Evolutionary conservation across 2,888 invertebrate genomes (phyloP).

Genomic region (Tethea ocularis): DNA sequence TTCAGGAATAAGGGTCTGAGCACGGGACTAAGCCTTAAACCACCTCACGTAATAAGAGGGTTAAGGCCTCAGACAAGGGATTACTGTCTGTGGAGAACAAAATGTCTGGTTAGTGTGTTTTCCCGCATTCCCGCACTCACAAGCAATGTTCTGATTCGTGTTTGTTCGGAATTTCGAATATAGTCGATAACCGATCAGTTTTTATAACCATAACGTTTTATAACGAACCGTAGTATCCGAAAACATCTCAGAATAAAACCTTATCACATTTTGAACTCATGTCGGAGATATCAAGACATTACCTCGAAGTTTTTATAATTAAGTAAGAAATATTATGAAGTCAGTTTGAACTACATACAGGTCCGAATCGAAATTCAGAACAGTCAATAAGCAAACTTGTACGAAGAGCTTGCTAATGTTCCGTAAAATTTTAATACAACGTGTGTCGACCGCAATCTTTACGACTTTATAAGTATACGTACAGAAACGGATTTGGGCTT

Average conservation of each 20-base stretch:
- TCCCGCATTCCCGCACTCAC: neutral
- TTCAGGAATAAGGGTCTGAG: no score
- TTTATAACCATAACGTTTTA: neutral
- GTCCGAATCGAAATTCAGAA: neutral
- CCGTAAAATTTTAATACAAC: neutral
- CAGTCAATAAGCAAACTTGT: neutral
- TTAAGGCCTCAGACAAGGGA: no score
- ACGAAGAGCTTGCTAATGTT: neutral
- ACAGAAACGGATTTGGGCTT: neutral
- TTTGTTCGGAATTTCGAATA: neutral
- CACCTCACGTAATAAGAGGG: no score
- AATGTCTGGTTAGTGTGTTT: no score
- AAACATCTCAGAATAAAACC: neutral
- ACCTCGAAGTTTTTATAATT: neutral
- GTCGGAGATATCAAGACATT: neutral
- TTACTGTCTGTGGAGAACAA: no score
- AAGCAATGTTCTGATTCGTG: neutral
- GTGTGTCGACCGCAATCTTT: neutral
- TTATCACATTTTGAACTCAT: neutral
- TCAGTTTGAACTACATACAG: neutral
- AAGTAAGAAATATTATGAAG: neutral
- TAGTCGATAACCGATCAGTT: neutral
- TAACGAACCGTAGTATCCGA: neutral
- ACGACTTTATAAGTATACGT: neutral
- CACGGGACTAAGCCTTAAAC: no score